Percentiles rank a stretch among this genome's conserved stretches.
Conservation (phyloP, 2,113 vertebrate genomes). For the Lampris megalopsis region DNA sequence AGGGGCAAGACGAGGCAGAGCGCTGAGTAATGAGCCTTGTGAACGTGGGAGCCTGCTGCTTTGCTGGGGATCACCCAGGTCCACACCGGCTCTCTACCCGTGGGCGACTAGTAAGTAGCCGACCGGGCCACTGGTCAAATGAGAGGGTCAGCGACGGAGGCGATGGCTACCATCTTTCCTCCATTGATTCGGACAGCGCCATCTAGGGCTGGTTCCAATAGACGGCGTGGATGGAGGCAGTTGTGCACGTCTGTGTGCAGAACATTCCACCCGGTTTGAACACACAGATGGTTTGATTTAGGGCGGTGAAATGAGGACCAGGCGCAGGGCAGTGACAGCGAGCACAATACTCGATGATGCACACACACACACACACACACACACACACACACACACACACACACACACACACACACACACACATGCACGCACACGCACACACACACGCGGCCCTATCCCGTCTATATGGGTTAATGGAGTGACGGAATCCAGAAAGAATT, state of each 20-base stretch:
- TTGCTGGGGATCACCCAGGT: slow-evolving; percentile 36
- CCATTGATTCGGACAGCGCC: slow-evolving; percentile 70
- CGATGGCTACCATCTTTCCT: slow-evolving; percentile 75
- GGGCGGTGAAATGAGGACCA: slow-evolving; percentile 76
- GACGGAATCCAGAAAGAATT: slow-evolving; percentile 78
- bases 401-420: slow-evolving; percentile 13
- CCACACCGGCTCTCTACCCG: slow-evolving; percentile 25
- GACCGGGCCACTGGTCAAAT: slow-evolving; percentile 49
- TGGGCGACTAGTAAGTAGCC: slow-evolving; percentile 23
- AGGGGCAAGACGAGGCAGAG: slow-evolving; percentile 13
- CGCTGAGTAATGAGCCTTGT: neutral
- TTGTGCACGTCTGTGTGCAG: slow-evolving; percentile 37
- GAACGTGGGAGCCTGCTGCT: slow-evolving; percentile 32
- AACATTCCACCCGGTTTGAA: slow-evolving; percentile 67
- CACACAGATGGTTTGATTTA: slow-evolving; percentile 80
- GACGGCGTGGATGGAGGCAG: slow-evolving; percentile 62
- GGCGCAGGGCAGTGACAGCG: slow-evolving; percentile 75
- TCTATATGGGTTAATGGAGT: slow-evolving; percentile 70
- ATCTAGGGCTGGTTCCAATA: slow-evolving; percentile 70
- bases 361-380: slow-evolving; percentile 36
- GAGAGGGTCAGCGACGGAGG: slow-evolving; percentile 50
- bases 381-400: slow-evolving; percentile 23
- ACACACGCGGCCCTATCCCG: neutral
- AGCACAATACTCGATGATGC: slow-evolving; percentile 66
- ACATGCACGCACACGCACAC: slow-evolving; percentile 14